Evolutionary conservation across 92 coral and sea anemone genomes (phyloP).

Genomic region (Umimayanthus kanabou): DNA sequence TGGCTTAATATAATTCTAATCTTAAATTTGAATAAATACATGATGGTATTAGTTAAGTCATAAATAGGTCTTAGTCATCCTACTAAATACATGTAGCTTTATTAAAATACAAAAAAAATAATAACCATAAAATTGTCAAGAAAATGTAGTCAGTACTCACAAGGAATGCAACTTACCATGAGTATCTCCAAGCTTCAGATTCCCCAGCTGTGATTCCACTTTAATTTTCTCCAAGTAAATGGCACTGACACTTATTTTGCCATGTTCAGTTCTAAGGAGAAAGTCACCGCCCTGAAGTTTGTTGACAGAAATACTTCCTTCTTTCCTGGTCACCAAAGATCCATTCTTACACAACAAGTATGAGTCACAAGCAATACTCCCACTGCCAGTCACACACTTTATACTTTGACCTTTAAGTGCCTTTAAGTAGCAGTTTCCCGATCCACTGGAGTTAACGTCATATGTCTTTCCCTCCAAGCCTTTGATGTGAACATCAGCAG

Average conservation of each 20-base stretch:
- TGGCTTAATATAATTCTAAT: no score
- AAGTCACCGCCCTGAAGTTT: slow-evolving; percentile 88
- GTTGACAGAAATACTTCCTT: slow-evolving; percentile 66
- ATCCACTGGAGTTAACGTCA: slow-evolving; percentile 51
- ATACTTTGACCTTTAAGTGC: slow-evolving; percentile 68
- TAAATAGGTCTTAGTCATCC: no score
- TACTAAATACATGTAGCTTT: no score
- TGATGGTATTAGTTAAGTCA: no score
- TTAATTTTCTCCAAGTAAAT: slow-evolving; percentile 69
- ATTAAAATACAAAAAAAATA: not conserved
- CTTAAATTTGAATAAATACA: no score
- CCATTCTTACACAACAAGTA: slow-evolving; percentile 72
- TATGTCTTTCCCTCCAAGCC: slow-evolving; percentile 72
- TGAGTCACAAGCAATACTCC: slow-evolving; percentile 68
- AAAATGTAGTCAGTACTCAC: no score
- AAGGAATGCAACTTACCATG: slow-evolving; percentile 72
- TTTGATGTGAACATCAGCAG: slow-evolving; percentile 61
- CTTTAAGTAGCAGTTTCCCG: slow-evolving; percentile 61
- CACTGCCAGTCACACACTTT: slow-evolving; percentile 53
- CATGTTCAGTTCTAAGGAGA: slow-evolving; percentile 62
- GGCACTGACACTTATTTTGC: slow-evolving; percentile 63
- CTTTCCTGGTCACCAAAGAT: slow-evolving; percentile 52
- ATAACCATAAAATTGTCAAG: not conserved
- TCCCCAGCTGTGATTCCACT: slow-evolving; percentile 64
- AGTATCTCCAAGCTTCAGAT: slow-evolving; percentile 76